Percentiles rank a stretch among this genome's conserved stretches.
Evolutionary conservation across 2,797 vertebrate genomes (phyloP).

Genomic region (Amphiprion clarkii): DNA sequence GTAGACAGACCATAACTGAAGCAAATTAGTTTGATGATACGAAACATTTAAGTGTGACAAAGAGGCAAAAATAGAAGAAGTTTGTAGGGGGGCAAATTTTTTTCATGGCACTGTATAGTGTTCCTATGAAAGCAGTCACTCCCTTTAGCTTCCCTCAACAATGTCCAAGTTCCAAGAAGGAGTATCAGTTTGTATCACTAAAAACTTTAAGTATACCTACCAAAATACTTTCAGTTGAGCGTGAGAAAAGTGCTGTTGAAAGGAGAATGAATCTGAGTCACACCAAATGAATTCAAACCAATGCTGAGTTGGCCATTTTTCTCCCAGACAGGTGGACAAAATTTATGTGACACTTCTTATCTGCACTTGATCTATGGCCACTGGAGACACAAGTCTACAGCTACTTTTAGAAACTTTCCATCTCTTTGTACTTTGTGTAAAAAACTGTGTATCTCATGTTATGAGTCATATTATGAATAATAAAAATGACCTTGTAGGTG

Average conservation of each 20-base stretch:
- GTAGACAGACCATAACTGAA: too few species aligned
- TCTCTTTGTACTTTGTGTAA: neutral
- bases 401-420: conserved; percentile 14
- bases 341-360: conserved; percentile 36
- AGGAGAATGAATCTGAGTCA: conserved; percentile 26
- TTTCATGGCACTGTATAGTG: neutral
- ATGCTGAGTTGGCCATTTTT: conserved; percentile 40
- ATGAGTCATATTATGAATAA: neutral
- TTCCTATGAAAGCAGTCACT: neutral
- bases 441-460: neutral
- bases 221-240: neutral
- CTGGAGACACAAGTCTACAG: conserved; percentile 8
- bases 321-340: conserved; percentile 41
- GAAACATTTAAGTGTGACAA: too few species aligned
- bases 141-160: neutral
- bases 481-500: neutral
- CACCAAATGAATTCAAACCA: conserved; percentile 36
- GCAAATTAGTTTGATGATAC: too few species aligned
- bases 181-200: neutral
- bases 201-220: neutral
- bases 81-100: too few species aligned
- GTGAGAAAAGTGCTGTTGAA: conserved; percentile 17
- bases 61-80: too few species aligned
- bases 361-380: conserved; percentile 47
- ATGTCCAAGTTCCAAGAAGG: neutral